Evolutionary conservation across 2,797 vertebrate genomes (phyloP).

Genomic region (Nannoperca australis): DNA sequence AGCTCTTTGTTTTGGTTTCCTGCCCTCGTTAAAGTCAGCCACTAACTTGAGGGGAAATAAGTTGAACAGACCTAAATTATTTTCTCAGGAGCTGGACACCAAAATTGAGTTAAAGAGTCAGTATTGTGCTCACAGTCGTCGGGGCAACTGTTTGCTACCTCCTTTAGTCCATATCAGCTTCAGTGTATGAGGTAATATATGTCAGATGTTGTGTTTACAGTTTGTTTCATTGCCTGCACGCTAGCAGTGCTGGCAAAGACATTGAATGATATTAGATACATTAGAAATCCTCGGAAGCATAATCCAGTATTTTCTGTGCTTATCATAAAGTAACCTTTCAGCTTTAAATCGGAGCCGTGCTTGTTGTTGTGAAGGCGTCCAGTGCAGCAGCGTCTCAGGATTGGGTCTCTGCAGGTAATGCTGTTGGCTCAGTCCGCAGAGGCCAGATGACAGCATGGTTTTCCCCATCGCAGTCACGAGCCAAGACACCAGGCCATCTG

Average conservation of each 20-base stretch:
- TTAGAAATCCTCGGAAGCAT: not conserved
- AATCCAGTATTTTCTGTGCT: not conserved
- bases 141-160: not conserved
- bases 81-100: not conserved
- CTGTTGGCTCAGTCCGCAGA: constrained; percentile 45
- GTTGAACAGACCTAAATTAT: not conserved
- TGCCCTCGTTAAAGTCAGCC: not conserved
- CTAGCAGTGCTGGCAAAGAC: not conserved
- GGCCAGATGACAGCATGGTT: constrained; percentile 74
- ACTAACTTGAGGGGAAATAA: not conserved
- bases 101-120: not conserved
- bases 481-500: constrained; percentile 83
- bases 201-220: not conserved
- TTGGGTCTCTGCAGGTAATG: constrained; percentile 65
- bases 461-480: constrained; percentile 72
- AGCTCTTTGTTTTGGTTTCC: not conserved
- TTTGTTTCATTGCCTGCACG: not conserved
- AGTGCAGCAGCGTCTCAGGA: constrained; percentile 33
- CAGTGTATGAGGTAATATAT: too few relatives aligned
- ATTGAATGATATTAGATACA: too few relatives aligned
- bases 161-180: not conserved
- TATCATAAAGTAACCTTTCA: not conserved
- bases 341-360: constrained; percentile 8
- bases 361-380: constrained; percentile 25
- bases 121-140: not conserved